Conservation (phyloP, 1,140 invertebrate species). For the Drosophila tsacasi region DNA sequence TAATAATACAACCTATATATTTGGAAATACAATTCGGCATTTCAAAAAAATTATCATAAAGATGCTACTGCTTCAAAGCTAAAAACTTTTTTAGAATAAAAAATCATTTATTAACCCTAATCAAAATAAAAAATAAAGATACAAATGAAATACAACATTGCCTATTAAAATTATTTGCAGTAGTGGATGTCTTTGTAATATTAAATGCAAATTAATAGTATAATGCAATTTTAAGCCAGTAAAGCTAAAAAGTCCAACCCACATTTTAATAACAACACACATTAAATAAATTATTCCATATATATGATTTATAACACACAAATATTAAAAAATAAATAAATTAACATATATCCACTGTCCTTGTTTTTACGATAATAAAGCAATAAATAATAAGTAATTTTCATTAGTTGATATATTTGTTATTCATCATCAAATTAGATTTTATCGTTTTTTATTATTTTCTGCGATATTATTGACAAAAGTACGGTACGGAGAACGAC, state of each 20-base stretch:
- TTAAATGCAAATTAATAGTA: conserved; percentile 39
- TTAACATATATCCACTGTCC: not conserved
- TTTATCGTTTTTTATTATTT: not conserved
- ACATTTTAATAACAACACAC: conserved; percentile 51
- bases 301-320: conserved; percentile 71
- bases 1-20: not conserved
- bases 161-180: conserved; percentile 50
- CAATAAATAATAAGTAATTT: not conserved
- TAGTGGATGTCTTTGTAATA: conserved; percentile 54
- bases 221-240: conserved; percentile 45
- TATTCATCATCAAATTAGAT: not conserved
- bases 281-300: conserved; percentile 55
- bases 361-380: conserved; percentile 2
- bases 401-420: not conserved
- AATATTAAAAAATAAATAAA: conserved; percentile 52
- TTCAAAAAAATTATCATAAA: conserved; percentile 16
- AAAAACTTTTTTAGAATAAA: conserved; percentile 1
- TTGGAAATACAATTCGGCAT: not conserved
- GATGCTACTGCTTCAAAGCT: conserved; percentile 12
- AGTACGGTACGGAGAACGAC: too few species aligned
- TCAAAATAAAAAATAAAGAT: conserved; percentile 25
- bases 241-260: conserved; percentile 43
- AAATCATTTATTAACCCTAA: conserved; percentile 1
- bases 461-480: too few species aligned
- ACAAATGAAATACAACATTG: conserved; percentile 26